phyloP scores from a whole-genome alignment of 2,888 invertebrate genomes.

The Oligia strigilis region DNA sequence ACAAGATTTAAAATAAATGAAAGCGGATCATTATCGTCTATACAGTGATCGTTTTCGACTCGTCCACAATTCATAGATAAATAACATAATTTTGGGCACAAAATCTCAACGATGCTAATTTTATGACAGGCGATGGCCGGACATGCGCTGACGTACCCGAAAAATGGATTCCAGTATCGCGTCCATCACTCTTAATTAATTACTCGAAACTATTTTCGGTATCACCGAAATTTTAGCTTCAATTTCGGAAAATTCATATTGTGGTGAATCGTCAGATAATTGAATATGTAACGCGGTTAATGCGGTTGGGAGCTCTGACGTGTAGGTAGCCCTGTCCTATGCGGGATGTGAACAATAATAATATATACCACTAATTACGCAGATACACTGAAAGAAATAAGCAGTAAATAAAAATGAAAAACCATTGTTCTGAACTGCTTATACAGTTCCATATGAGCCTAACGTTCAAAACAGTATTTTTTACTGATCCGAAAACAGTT shows the following conservation, averaged over 20 bases:
- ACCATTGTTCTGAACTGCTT: too few species aligned
- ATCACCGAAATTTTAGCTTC: not conserved
- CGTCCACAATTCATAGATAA: not conserved
- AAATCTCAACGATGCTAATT: constrained; percentile 10
- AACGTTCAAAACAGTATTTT: too few species aligned
- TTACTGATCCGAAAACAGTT: too few species aligned
- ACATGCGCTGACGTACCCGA: not conserved
- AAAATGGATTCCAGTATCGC: not conserved
- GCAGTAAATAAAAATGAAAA: too few species aligned
- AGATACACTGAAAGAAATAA: too few species aligned
- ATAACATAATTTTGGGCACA: not conserved
- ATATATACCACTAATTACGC: not conserved
- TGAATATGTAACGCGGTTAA: not conserved
- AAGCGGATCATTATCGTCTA: not conserved
- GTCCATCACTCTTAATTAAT: constrained; percentile 14
- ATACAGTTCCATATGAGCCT: too few species aligned
- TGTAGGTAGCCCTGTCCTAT: not conserved
- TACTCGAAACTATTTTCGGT: not conserved
- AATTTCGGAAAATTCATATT: not conserved
- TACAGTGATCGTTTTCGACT: not conserved
- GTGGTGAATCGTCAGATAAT: not conserved
- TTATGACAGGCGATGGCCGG: not conserved
- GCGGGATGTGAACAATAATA: not conserved
- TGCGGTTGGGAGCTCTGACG: not conserved
- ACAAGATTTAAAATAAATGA: not conserved